These are phyloP conservation scores for Climacteris rufus DNA, from an alignment of 2,113 vertebrate genomes.

Conservation along the genomic window DNA sequence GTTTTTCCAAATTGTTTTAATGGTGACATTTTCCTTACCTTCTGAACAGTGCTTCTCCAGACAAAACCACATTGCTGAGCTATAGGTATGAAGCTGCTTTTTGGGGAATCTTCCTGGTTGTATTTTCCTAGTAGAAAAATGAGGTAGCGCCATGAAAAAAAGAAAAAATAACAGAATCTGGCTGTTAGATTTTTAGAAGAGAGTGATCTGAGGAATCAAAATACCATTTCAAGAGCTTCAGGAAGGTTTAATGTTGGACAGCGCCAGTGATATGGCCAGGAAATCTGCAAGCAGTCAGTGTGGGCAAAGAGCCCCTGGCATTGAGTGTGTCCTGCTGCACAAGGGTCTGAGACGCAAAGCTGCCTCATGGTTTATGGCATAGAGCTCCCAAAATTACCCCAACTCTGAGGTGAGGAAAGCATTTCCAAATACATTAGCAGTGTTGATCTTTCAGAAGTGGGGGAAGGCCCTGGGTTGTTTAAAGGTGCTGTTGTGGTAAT, in stretches of 20 bases:
- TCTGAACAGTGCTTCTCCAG: neutral
- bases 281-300: neutral
- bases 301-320: neutral
- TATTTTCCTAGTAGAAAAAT: neutral
- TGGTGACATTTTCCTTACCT: neutral
- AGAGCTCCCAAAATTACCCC: neutral
- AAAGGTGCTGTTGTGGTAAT: neutral
- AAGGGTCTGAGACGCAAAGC: neutral
- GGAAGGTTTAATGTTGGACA: neutral
- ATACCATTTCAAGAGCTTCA: neutral
- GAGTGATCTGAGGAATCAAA: neutral
- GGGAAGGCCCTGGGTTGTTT: neutral
- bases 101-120: neutral
- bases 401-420: neutral
- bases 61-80: neutral
- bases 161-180: neutral
- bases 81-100: neutral
- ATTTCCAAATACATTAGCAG: neutral
- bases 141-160: rapidly evolving
- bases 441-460: neutral
- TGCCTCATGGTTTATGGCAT: neutral
- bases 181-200: neutral
- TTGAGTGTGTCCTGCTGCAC: rapidly evolving
- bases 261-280: neutral
- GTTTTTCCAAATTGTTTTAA: neutral